These are phyloP conservation scores for Epirrita christyi DNA, from an alignment of 2,888 invertebrate genomes.

Conservation along the genomic window DNA sequence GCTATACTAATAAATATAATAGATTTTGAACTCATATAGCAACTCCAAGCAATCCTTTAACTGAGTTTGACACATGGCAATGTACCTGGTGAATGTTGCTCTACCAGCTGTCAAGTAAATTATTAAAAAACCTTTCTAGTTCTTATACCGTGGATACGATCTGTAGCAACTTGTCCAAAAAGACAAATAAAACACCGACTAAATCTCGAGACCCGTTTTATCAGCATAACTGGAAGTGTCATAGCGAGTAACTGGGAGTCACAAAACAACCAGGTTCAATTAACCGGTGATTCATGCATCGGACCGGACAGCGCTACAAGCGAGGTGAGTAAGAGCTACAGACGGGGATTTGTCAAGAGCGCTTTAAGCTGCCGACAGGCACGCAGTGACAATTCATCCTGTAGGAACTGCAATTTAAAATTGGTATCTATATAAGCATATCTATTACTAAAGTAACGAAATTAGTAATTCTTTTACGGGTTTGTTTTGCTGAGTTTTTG, in stretches of 20 bases:
- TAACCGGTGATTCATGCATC: slow-evolving; percentile 12
- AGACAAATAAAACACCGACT: slow-evolving; percentile 12
- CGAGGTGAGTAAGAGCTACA: slow-evolving; percentile 4
- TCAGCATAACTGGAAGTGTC: slow-evolving; percentile 29
- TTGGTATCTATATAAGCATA: too few relatives aligned
- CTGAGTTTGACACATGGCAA: too few relatives aligned
- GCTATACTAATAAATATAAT: too few relatives aligned
- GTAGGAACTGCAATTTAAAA: slow-evolving; percentile 19
- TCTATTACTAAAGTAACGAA: too few relatives aligned
- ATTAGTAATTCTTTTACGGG: slow-evolving; percentile 6
- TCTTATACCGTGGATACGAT: not conserved
- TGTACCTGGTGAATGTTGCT: slow-evolving; percentile 7
- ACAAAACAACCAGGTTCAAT: slow-evolving; percentile 20
- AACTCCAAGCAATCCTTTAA: too few relatives aligned
- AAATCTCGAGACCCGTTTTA: slow-evolving; percentile 18
- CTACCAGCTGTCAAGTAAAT: slow-evolving; percentile 4
- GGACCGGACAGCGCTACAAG: slow-evolving; percentile 13
- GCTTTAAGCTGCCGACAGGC: slow-evolving; percentile 25
- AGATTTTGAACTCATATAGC: too few relatives aligned
- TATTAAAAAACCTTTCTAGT: slow-evolving; percentile 2
- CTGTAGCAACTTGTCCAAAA: slow-evolving; percentile 15
- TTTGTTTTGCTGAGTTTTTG: not conserved
- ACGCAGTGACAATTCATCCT: slow-evolving; percentile 4
- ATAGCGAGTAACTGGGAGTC: slow-evolving; percentile 7
- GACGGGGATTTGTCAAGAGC: slow-evolving; percentile 26